Percentiles rank a stretch among this genome's conserved stretches.
Evolutionary conservation across 2,113 vertebrate species (phyloP).

Genomic region (Thinocorus orbignyianus): DNA sequence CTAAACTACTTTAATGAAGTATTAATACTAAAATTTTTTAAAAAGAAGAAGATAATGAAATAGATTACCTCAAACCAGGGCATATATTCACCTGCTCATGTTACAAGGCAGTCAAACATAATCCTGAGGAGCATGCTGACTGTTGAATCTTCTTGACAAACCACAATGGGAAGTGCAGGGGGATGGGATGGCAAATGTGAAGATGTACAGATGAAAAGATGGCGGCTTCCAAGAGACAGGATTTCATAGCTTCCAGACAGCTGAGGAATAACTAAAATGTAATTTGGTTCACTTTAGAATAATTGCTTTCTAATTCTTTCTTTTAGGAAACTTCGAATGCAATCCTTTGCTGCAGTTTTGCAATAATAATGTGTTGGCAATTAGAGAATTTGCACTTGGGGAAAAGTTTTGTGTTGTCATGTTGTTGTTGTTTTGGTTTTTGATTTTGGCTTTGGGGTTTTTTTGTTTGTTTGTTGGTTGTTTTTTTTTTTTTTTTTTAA

Average conservation of each 20-base stretch:
- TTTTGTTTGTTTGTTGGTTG: too few species aligned
- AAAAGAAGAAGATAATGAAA: too few species aligned
- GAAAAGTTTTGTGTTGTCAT: background rate
- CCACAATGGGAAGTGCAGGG: background rate
- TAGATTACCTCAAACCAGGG: too few species aligned
- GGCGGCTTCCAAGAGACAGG: background rate
- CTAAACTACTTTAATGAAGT: too few species aligned
- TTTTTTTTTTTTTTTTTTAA: background rate
- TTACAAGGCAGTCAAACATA: fast-evolving
- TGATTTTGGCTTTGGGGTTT: too few species aligned
- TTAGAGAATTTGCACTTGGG: background rate
- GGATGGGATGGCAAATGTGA: background rate
- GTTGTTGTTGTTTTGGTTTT: too few species aligned
- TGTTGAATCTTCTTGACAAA: background rate
- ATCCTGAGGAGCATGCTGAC: background rate
- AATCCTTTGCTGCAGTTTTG: background rate
- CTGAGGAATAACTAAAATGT: background rate
- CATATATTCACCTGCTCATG: fast-evolving
- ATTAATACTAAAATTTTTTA: too few species aligned
- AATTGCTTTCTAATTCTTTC: background rate
- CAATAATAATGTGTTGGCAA: background rate
- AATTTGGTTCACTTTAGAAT: background rate
- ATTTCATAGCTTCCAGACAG: background rate
- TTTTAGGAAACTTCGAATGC: background rate
- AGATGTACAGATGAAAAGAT: background rate